These are phyloP conservation scores for Cuculus canorus DNA, from an alignment of 2,797 vertebrate genomes.

Conservation along the genomic window DNA sequence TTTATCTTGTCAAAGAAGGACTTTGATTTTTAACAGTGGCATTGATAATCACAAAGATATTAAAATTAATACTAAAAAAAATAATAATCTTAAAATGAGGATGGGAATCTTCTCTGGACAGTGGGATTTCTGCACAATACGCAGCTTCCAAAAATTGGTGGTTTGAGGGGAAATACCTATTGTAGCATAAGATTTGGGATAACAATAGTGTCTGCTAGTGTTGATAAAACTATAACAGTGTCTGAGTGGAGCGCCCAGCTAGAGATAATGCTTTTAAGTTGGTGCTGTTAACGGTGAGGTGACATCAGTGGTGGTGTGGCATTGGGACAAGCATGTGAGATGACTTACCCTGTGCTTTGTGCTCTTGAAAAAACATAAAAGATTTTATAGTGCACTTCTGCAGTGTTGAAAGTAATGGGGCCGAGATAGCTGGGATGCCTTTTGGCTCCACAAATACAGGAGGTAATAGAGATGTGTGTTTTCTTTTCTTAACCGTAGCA, in stretches of 20 bases:
- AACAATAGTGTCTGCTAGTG: rapidly evolving
- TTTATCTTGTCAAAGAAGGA: neutral
- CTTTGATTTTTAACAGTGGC: neutral
- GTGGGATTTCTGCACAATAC: neutral
- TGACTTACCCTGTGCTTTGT: neutral
- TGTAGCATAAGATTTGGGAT: neutral
- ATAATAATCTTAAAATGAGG: too few species aligned
- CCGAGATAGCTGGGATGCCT: neutral
- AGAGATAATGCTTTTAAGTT: neutral
- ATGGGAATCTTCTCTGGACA: neutral
- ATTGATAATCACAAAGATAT: neutral
- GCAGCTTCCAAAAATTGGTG: neutral
- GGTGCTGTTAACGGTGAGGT: neutral
- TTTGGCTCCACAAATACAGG: neutral
- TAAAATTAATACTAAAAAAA: neutral
- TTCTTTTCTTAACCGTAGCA: rapidly evolving
- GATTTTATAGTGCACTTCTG: neutral
- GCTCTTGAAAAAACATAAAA: neutral
- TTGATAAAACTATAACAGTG: neutral
- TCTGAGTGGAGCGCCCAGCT: neutral
- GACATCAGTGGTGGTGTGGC: rapidly evolving
- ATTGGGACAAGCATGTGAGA: neutral
- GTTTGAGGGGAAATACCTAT: neutral
- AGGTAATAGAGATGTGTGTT: neutral
- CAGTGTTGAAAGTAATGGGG: neutral